Base-by-base conservation (phyloP, 2,113 vertebrate species). In the Saguinus midas region DNA sequence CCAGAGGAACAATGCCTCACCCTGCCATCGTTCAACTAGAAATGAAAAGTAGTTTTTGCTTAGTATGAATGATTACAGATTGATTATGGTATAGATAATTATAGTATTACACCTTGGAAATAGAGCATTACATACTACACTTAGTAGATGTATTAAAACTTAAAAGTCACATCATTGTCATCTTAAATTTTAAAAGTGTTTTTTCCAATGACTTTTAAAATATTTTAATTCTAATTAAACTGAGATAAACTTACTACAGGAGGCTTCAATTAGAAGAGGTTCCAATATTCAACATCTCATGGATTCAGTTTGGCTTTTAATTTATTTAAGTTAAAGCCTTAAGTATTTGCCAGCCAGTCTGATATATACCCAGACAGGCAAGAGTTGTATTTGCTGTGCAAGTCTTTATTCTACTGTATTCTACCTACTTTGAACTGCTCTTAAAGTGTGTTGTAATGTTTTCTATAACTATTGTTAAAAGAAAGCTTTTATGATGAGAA, bases 231-330 rank as follows among this genome's bases (percentile, higher is more conserved):
- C 4, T 76, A 70, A 79, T 85, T 88, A 43, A 61, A 80, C 84
- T 80, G n/a, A 90, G 8, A 73, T 73, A 61, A 78, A 79, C 76
- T 92, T 91, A 95, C 70, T 92, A 64, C 6, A 87, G 66, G 75
- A 73, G 6, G 1, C 4, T 66, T 91, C n/a, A 43, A 0, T 70
- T 89, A 50, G 32, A 43, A 80, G 10, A 21, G 6, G 35, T 92
- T 50, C 73, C 5, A 66, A 7, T 94, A n/a, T 87, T 52, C 18
- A 81, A 1, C 7, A 50, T 95, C 21, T 88, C 21, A 40, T 72
- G 40, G 37, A 85, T 97, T 86, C 68, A 82, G 10, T 90, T 97
- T 88, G n/a, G 29, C 61, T 95, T 85, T 94, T 48, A 37, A 48
- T 80, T 84, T 75, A 43, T 79, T 87, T 94, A 75, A 61, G 20